phyloP scores from a whole-genome alignment of 1,140 invertebrate species.

The Caenorhabditis briggsae region DNA sequence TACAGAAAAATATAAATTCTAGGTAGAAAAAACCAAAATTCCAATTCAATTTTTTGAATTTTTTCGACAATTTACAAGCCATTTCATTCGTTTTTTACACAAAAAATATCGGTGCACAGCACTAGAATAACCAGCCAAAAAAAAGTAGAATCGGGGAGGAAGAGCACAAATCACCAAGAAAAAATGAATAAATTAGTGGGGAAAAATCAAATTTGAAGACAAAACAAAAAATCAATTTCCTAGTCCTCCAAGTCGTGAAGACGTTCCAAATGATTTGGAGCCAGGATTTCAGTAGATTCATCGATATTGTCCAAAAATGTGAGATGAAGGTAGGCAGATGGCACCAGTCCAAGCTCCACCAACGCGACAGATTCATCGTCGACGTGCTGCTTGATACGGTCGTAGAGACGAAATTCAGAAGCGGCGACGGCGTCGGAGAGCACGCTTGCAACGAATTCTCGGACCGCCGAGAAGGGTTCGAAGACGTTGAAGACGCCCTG shows the following conservation, averaged over 20 bases:
- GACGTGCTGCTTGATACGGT: neutral
- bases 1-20: too few species aligned
- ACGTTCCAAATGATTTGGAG: slow-evolving; percentile 9
- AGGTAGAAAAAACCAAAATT: too few species aligned
- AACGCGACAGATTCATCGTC: neutral
- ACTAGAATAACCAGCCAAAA: too few species aligned
- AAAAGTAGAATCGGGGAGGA: neutral
- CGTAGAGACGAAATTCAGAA: slow-evolving; percentile 44
- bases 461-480: slow-evolving; percentile 59
- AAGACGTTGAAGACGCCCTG: neutral
- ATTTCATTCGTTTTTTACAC: too few species aligned
- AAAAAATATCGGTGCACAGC: too few species aligned
- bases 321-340: slow-evolving; percentile 56
- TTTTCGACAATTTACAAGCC: too few species aligned
- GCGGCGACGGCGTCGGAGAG: neutral
- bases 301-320: neutral
- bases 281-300: neutral
- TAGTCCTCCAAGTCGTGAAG: neutral
- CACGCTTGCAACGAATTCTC: slow-evolving; percentile 53
- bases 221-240: neutral
- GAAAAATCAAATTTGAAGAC: too few species aligned
- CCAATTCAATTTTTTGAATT: too few species aligned
- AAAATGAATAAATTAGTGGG: too few species aligned
- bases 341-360: slow-evolving; percentile 18
- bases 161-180: neutral